These are phyloP conservation scores for Eupeodes latifasciatus DNA, from an alignment of 2,888 invertebrate genomes.

Conservation along the genomic window DNA sequence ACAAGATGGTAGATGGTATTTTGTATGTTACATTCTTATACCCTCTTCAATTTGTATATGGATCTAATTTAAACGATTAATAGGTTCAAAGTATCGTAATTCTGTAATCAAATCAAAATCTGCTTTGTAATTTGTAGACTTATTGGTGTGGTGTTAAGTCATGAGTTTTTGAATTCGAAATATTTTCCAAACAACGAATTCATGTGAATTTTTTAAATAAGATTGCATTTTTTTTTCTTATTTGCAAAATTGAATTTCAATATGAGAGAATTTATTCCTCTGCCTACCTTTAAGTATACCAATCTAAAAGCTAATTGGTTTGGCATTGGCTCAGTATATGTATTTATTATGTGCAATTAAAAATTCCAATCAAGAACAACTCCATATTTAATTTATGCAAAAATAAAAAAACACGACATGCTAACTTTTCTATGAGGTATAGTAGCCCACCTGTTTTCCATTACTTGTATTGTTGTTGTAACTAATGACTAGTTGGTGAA, in stretches of 20 bases:
- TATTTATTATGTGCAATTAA: constrained; percentile 36
- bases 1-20: not conserved
- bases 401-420: constrained; percentile 47
- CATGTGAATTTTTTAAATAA: no score
- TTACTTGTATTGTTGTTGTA: not conserved
- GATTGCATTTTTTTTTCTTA: not conserved
- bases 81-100: constrained; percentile 13
- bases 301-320: constrained; percentile 18
- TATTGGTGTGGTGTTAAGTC: constrained; percentile 15
- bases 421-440: constrained; percentile 32
- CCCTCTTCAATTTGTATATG: constrained; percentile 16
- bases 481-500: not conserved
- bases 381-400: constrained; percentile 62
- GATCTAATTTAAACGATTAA: constrained; percentile 34
- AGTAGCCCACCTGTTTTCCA: constrained; percentile 33
- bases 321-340: constrained; percentile 11
- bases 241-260: not conserved
- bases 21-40: not conserved
- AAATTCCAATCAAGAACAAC: constrained; percentile 59
- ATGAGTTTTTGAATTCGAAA: not conserved
- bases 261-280: not conserved
- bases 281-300: not conserved
- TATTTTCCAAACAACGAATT: not conserved
- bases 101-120: constrained; percentile 35
- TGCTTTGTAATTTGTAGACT: constrained; percentile 34